These are phyloP conservation scores for Heterodera carotae DNA, from an alignment of 1,140 invertebrate genomes.

Conservation along the genomic window DNA sequence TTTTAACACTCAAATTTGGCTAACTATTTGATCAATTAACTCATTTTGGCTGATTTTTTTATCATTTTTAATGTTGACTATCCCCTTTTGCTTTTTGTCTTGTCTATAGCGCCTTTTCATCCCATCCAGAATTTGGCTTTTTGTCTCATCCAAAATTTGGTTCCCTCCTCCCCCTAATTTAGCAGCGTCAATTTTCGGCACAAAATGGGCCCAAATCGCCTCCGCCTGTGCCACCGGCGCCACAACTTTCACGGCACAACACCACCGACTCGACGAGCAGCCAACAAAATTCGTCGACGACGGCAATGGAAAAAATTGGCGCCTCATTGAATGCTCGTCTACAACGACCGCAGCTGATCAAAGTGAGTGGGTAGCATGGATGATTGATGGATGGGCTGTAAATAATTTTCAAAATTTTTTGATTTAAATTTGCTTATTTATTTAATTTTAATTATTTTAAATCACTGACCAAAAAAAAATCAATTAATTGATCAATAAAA, in stretches of 20 bases:
- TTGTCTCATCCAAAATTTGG: neutral
- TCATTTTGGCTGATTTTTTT: too few species aligned
- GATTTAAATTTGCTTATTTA: neutral
- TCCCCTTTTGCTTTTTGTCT: neutral
- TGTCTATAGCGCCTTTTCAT: neutral
- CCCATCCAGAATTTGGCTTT: constrained; percentile 1
- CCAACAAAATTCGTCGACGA: neutral
- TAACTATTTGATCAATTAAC: too few species aligned
- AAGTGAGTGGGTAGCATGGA: neutral
- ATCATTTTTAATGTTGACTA: too few species aligned
- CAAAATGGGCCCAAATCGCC: constrained; percentile 22
- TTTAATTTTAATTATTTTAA: neutral
- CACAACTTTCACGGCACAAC: constrained; percentile 10
- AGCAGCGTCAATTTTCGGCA: constrained; percentile 24
- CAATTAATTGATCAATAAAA: too few species aligned
- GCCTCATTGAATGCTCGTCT: neutral
- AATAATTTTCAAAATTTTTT: too few species aligned
- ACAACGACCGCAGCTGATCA: neutral
- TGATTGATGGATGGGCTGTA: too few species aligned
- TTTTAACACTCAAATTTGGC: neutral
- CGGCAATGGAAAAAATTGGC: neutral
- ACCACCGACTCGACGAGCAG: constrained; percentile 21
- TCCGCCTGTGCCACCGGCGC: constrained; percentile 5
- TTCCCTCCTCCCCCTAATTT: neutral
- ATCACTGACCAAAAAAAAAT: too few species aligned